Base-by-base conservation (phyloP, 2,113 vertebrate species). In the Podarcis raffonei region DNA sequence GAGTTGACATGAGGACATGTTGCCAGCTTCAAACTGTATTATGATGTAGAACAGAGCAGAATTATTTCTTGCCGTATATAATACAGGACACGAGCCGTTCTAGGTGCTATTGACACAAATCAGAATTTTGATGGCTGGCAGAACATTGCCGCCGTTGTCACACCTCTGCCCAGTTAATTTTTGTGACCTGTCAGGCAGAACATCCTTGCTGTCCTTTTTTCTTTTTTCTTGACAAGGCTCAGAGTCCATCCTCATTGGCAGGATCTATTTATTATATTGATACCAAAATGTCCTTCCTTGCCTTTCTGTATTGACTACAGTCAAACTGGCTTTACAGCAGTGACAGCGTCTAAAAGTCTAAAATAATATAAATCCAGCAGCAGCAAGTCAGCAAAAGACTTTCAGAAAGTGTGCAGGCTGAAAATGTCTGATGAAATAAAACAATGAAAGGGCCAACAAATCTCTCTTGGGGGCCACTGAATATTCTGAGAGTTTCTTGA, bases 1-100 rank as follows among this genome's bases (percentile, higher is more conserved):
- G 83, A 88, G 94, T 42, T 92, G 93, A 94, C 0, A 0, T 0
- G 75, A 89, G 94, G 91, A 94, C 92, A 83, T 0, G 4, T 6
- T 0, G 81, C 87, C 39, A 0, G 71, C 91, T 91, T 0, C 22
- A 89, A 93, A 93, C 88, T 86, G 27, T 87, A 72, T 83, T 92
- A 39, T 92, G 89, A 91, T 85, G n/a, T 0, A 27, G 30, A 84
- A 69, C 3, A 57, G 8, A 79, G 62, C 48, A 76, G 79, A 8
- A 6, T 66, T 53, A 0, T 3, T 77, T 92, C 78, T 74, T 20
- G 0, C 1, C 35, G 30, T 65, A 12, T 13, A 39, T 85, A 35
- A 83, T 66, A 30, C 2, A 30, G 72, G 57, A 37, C 23, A 39
- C 37, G 42, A 22, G 13, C 42, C 35, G n/a, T n/a, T n/a, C n/a